Base-by-base conservation (phyloP, 2,797 vertebrate genomes). In the Bradypodion pumilum region DNA sequence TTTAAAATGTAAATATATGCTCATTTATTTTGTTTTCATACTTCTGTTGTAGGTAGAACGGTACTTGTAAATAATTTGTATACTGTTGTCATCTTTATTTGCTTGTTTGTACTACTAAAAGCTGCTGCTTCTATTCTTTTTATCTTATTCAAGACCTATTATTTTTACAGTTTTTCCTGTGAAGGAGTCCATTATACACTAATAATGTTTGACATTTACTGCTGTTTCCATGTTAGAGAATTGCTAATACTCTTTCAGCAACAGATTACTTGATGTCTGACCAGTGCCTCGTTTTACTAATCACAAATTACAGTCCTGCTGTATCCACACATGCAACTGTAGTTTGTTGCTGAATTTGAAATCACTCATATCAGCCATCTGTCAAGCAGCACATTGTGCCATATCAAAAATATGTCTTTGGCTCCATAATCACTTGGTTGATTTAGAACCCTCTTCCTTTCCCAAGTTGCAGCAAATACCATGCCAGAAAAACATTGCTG, bases 81-180 rank as follows among this genome's bases (percentile, higher is more conserved):
- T 83, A 86, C 81, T 86, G 5, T 35, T 85, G n/a, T 92, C 77
- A 89, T 63, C 83, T 91, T 89, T 83, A 81, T 87, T 69, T 66
- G 86, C 91, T 91, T 56, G 76, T 87, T 90, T 87, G 59, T 59
- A 89, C 83, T 90, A 92, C 82, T 89, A 78, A 89, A 78, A 89
- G 13, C 29, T 69, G 59, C 32, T 83, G 49, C 25, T 87, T 82
- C 19, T 82, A 19, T 63, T 72, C 16, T 85, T 85, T 86, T 75
- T 80, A 81, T 37, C 84, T 90, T 90, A 70, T 82, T 89, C 80
- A 82, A 80, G 7, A 83, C 69, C 89, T 84, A 88, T 44, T 86
- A 88, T 56, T 75, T 72, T 10, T 83, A 29, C 40, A 72, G 80
- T 10, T 60, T 82, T 77, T 73, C 37, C 62, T 85, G 78, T 79